Evolutionary conservation across 2,113 vertebrate genomes (phyloP), one percentile per base, ranked within the genome.

Genomic region (Mesembrinibis cayennensis): DNA sequence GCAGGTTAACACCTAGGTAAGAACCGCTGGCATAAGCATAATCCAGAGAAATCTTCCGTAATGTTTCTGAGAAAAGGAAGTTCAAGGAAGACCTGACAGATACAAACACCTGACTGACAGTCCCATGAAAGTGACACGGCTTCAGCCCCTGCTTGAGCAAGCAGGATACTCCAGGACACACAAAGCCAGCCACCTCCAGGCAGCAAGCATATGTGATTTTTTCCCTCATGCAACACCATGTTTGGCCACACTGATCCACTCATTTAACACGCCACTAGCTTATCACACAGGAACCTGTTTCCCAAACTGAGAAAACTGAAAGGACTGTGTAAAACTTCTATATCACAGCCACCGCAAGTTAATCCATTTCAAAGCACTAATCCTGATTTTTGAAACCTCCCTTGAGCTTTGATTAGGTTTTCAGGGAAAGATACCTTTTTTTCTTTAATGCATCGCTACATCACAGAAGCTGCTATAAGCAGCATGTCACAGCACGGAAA

Each of bases 211-310:
- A 21, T 0, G 5, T 0, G 2, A 45, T 13, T 27, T 36, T 26
- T 5, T 44, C 69, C 18, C 26, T 66, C 40, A 4, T 3, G 5
- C 18, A 61, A 17, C 29, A 47, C 53, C 30, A 4, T 0, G 32
- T 36, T 53, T 20, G 50, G 72, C 62, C 45, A 61, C 50, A 5
- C 9, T 0, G 6, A 66, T 20, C 16, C 58, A 40, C 52, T 47
- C 22, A 11, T 12, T 55, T 19, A 61, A 34, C 38, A 30, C 1
- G 1, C 32, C 0, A 0, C 53, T 30, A 23, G 18, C 52, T 89
- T 27, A 40, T 21, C 66, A 40, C 27, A 25, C 23, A n/a, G 50
- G 22, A 73, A 55, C n/a, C 69, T 29, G 16, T 22, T 32, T 44
- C 58, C 44, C 3, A 4, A 50, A 53, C 29, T 11, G 42, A 44